Base-by-base conservation (phyloP, 2,888 invertebrate species). In the Zeuzera pyrina region DNA sequence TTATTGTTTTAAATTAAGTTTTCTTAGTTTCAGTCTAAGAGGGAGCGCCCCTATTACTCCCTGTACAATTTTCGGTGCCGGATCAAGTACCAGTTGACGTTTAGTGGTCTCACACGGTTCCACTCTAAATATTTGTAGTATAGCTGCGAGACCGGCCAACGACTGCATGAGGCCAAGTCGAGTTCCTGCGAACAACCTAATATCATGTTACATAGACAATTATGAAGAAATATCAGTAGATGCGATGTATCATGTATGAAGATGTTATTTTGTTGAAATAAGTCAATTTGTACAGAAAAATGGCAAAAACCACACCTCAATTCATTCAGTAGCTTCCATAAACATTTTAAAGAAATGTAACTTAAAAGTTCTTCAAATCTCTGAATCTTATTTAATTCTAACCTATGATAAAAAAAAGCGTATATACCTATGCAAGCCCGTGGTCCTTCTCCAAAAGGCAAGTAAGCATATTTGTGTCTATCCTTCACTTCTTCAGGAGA, bases 131-230 rank as follows among this genome's bases (percentile, higher is more conserved):
- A 57, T 60, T 13, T 61, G 62, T 12, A 72, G 47, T 2, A 72
- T 6, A 0, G 63, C 65, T 11, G 67, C 72, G 2, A 71, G 41
- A 0, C 71, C 72, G 2, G 71, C 71, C 13, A 71, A 36, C 0
- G 72, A 69, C 45, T 70, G 70, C 72, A 71, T 67, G 33, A 60
- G 56, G 2, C 70, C 71, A 2, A 72, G 42, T 21, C 72, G 60
- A 10, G 54, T 54, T 15, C 69, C 72, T 72, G 46, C 3, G n/a
- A n/a, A n/a, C n/a, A n/a, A n/a, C n/a, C n/a, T n/a, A n/a, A n/a
- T n/a, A n/a, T n/a, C n/a, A n/a, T n/a, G n/a, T n/a, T n/a, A 19
- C 8, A 8, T 19, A 19, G 8, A 19, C 8, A 19, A 19, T 16
- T n/a, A n/a, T n/a, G n/a, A n/a, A n/a, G n/a, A n/a, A n/a, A n/a